Base-by-base conservation (phyloP, 2,797 vertebrate species). In the Gadopsis bispinosus region DNA sequence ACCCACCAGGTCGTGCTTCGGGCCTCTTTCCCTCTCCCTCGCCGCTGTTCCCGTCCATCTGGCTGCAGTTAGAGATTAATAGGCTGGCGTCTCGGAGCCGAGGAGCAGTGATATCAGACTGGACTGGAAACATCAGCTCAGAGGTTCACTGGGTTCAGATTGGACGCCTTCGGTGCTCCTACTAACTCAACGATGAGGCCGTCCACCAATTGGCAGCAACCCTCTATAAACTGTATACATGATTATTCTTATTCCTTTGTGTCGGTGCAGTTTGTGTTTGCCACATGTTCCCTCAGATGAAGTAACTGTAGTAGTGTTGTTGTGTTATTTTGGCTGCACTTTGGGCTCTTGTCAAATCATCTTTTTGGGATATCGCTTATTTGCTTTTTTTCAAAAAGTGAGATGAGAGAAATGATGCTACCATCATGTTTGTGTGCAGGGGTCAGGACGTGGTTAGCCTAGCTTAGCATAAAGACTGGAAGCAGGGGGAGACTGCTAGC, bases 21-120 rank as follows among this genome's bases (percentile, higher is more conserved):
- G 69, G 26, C 80, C 80, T n/a, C 66, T 62, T 73, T 83, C 75
- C 60, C 78, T 73, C 75, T 63, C 80, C 77, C 84, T 83, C 45
- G 8, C 65, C 33, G 17, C 47, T 6, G 63, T 79, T 85, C 80
- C 69, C 9, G 71, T 85, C 91, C 93, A 93, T 93, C 93, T 95
- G 93, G 90, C 85, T 67, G 81, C 79, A 50, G 88, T 95, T 94
- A 95, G 94, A 93, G 85, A 94, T 94, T 92, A 90, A 94, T 89
- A 83, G 17, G 7, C 41, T 80, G 80, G 84, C 89, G 85, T 84
- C 79, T 67, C 59, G 20, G 68, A 76, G 74, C 61, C 22, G 7
- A 33, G 45, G 54, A 37, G 10, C 37, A 12, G 20, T 0, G 60
- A 51, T 7, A 19, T 51, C 61, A n/a, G n/a, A 20, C 76, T 19